phyloP scores from a whole-genome alignment of 2,888 invertebrate genomes.

The Melinopterus prodromus region DNA sequence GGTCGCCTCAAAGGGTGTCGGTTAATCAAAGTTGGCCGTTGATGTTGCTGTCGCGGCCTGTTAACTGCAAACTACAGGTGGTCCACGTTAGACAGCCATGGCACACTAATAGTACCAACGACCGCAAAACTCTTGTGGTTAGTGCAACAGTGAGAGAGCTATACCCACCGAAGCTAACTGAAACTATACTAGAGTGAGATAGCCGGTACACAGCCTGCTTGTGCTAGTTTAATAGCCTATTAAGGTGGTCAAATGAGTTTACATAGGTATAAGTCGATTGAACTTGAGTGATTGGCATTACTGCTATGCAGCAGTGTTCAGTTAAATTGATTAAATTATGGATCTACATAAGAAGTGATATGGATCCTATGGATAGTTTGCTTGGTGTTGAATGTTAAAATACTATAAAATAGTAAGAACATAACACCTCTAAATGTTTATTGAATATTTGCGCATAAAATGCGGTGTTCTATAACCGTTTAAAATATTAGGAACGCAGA shows the following conservation, averaged over 20 bases:
- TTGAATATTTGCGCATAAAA: too few relatives aligned
- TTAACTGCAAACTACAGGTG: background rate
- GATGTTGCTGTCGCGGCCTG: background rate
- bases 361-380: background rate
- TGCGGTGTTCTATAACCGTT: too few relatives aligned
- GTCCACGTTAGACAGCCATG: background rate
- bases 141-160: background rate
- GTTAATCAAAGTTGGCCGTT: conserved; percentile 4
- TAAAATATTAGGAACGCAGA: too few relatives aligned
- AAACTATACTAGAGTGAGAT: background rate
- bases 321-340: background rate
- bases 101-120: background rate
- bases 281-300: background rate
- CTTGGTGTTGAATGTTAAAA: too few relatives aligned
- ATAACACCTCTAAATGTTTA: too few relatives aligned
- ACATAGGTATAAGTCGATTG: background rate
- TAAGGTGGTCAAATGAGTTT: background rate
- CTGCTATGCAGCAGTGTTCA: background rate
- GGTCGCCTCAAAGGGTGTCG: conserved; percentile 4
- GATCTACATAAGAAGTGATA: background rate
- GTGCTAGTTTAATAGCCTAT: background rate
- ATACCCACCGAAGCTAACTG: background rate
- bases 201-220: background rate
- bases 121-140: background rate
- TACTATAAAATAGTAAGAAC: too few relatives aligned